A percentile compares a stretch with the other conserved stretches of the same genome.
Evolutionary conservation across 2,888 invertebrate genomes (phyloP).

Genomic region (Silvanus unidentatus): DNA sequence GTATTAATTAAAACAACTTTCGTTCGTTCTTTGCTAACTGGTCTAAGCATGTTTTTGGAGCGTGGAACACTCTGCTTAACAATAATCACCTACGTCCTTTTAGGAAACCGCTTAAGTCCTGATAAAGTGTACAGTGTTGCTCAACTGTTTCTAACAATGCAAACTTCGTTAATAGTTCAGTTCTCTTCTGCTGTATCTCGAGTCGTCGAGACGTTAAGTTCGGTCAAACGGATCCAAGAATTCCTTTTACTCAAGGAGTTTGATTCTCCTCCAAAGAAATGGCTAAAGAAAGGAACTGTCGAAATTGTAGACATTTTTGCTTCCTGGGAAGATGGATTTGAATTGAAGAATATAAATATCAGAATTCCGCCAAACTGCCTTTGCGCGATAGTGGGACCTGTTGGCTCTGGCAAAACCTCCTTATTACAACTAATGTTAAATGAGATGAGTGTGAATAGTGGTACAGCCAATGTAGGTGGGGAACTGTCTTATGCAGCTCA

Average conservation of each 20-base stretch:
- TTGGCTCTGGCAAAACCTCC: slow-evolving; percentile 63
- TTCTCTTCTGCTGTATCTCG: slow-evolving; percentile 18
- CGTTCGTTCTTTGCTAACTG: slow-evolving; percentile 61
- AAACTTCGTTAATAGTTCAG: slow-evolving; percentile 17
- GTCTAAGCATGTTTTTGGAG: slow-evolving; percentile 73
- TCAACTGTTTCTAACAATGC: slow-evolving; percentile 19
- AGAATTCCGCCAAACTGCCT: slow-evolving; percentile 10
- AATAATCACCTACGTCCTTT: slow-evolving; percentile 64
- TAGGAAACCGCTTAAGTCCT: slow-evolving; percentile 57
- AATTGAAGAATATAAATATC: slow-evolving; percentile 11
- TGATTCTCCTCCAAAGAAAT: slow-evolving; percentile 5
- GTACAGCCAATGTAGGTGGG: slow-evolving; percentile 58
- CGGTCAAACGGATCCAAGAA: slow-evolving; percentile 18
- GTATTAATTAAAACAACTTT: slow-evolving; percentile 48
- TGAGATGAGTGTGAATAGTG: slow-evolving; percentile 58
- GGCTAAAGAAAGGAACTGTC: neutral
- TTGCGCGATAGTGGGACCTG: slow-evolving; percentile 55
- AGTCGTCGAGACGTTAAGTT: slow-evolving; percentile 18
- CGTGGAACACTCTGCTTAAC: slow-evolving; percentile 74
- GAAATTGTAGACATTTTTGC: slow-evolving; percentile 9
- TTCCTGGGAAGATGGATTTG: slow-evolving; percentile 7
- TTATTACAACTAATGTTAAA: slow-evolving; percentile 65
- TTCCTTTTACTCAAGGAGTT: slow-evolving; percentile 21
- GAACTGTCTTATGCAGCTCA: slow-evolving; percentile 64
- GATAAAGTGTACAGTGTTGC: slow-evolving; percentile 31